A percentile compares a stretch with the other conserved stretches of the same genome.
phyloP scores from a whole-genome alignment of 2,113 vertebrate genomes.

The Lipophrys pholis region DNA sequence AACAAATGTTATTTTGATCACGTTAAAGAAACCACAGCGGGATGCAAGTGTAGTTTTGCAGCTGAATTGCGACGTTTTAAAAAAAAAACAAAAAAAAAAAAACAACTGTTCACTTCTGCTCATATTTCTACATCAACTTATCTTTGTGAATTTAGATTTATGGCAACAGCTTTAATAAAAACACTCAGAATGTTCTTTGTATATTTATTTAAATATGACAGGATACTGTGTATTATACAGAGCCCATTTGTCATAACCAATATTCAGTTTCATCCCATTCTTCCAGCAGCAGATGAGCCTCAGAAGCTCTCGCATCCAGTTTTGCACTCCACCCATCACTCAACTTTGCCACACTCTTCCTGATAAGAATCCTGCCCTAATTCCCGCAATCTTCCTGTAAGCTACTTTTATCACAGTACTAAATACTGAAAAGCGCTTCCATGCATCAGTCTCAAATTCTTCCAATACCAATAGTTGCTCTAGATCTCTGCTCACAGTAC shows the following conservation, averaged over 20 bases:
- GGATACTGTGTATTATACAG: slow-evolving; percentile 64
- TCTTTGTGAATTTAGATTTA: background rate
- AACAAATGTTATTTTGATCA: too few relatives aligned
- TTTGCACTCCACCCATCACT: slow-evolving; percentile 28
- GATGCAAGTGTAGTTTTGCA: background rate
- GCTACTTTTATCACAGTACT: slow-evolving; percentile 38
- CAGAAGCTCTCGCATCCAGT: slow-evolving; percentile 46
- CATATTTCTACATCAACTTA: too few relatives aligned
- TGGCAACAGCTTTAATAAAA: slow-evolving; percentile 53
- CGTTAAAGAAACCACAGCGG: background rate
- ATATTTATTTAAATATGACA: slow-evolving; percentile 77
- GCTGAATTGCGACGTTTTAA: background rate
- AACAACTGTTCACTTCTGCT: background rate
- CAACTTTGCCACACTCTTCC: slow-evolving; percentile 46
- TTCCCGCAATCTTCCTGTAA: slow-evolving; percentile 30
- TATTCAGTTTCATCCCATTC: slow-evolving; percentile 36
- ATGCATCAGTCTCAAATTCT: slow-evolving; percentile 54
- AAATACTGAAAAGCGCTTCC: slow-evolving; percentile 52
- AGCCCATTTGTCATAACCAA: slow-evolving; percentile 49
- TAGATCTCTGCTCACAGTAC: slow-evolving; percentile 19
- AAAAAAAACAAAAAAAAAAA: too few relatives aligned
- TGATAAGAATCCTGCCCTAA: slow-evolving; percentile 43
- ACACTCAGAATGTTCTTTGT: slow-evolving; percentile 57
- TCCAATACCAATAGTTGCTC: slow-evolving; percentile 38
- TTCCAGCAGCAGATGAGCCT: slow-evolving; percentile 48